These are phyloP conservation scores for Helicoverpa assulta DNA, from an alignment of 2,888 invertebrate genomes.

Conservation along the genomic window DNA sequence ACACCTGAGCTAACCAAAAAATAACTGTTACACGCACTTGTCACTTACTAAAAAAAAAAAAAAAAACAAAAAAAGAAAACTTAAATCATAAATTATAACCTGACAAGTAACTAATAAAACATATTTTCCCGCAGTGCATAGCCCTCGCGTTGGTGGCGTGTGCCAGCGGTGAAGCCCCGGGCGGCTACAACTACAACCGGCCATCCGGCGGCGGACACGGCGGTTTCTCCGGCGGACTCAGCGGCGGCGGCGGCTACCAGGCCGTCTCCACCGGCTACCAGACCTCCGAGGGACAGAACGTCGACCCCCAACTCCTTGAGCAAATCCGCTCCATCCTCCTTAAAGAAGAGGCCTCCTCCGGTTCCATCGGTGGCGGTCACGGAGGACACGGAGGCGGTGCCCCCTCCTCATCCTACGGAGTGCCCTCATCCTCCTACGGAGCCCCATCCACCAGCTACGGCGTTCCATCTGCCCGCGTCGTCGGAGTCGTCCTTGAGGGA, in stretches of 20 bases:
- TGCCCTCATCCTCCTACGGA: conserved; percentile 91
- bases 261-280: conserved; percentile 94
- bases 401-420: conserved; percentile 93
- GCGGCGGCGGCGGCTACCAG: conserved; percentile 93
- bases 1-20: no score
- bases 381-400: conserved; percentile 89
- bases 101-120: conserved; percentile 42
- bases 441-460: conserved; percentile 90
- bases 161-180: conserved; percentile 94
- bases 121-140: conserved; percentile 92
- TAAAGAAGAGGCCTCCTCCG: conserved; percentile 93
- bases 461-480: conserved; percentile 90
- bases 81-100: background rate
- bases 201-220: conserved; percentile 88
- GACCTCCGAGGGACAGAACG: conserved; percentile 95
- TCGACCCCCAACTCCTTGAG: conserved; percentile 94
- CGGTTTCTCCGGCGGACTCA: conserved; percentile 77
- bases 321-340: conserved; percentile 96
- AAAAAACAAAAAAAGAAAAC: no score
- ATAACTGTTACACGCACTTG: conserved; percentile 34
- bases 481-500: conserved; percentile 96
- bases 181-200: conserved; percentile 94
- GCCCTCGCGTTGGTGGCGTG: conserved; percentile 94
- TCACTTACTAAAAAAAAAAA: conserved; percentile 25
- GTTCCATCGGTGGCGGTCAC: conserved; percentile 83